Evolutionary conservation across 2,888 invertebrate genomes (phyloP).

Genomic region (Drosophila vallismaia): DNA sequence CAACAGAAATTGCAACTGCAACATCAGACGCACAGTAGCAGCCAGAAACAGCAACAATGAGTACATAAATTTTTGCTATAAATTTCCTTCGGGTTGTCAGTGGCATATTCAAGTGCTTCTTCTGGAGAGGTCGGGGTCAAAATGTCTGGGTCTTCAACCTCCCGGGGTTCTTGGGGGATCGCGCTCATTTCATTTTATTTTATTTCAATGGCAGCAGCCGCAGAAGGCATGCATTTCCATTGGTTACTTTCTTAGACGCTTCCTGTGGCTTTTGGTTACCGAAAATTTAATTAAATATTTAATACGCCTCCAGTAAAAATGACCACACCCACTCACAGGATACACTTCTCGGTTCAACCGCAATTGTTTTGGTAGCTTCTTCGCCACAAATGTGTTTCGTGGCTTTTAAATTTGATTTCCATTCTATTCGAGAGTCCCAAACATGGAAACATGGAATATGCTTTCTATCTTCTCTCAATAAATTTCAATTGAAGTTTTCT

Average conservation of each 20-base stretch:
- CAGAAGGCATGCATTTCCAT: constrained; percentile 72
- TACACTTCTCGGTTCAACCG: background rate
- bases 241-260: constrained; percentile 62
- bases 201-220: constrained; percentile 78
- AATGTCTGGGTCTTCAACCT: constrained; percentile 32
- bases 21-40: background rate
- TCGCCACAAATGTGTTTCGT: background rate
- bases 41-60: constrained; percentile 42
- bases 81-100: constrained; percentile 77
- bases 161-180: constrained; percentile 1
- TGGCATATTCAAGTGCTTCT: constrained; percentile 74
- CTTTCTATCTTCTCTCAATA: constrained; percentile 8
- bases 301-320: constrained; percentile 30
- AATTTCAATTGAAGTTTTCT: constrained; percentile 27
- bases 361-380: constrained; percentile 5
- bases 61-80: constrained; percentile 75
- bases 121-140: constrained; percentile 36
- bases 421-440: background rate
- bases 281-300: constrained; percentile 75
- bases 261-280: constrained; percentile 57
- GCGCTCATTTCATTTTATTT: constrained; percentile 52
- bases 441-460: no score
- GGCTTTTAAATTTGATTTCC: background rate
- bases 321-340: constrained; percentile 19
- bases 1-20: constrained; percentile 39